phyloP scores from a whole-genome alignment of 1,140 invertebrate species.

The Amyelois transitella region DNA sequence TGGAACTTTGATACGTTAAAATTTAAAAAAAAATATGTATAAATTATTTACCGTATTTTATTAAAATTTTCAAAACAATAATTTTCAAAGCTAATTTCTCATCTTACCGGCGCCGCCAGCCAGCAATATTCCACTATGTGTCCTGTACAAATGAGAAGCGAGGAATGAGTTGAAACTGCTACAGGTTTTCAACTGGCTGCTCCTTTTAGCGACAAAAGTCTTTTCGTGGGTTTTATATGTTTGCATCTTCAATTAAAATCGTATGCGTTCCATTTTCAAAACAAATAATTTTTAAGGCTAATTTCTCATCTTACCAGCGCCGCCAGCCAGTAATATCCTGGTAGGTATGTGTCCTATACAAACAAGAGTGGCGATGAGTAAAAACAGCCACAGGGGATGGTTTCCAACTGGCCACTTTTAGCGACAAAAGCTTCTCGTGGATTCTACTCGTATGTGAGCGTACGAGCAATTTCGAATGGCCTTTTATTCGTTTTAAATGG shows the following conservation, averaged over 20 bases:
- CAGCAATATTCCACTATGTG: too few relatives aligned
- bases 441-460: neutral
- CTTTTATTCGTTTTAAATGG: neutral
- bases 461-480: neutral
- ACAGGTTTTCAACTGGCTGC: too few relatives aligned
- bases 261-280: neutral
- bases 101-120: too few relatives aligned
- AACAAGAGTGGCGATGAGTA: constrained; percentile 14
- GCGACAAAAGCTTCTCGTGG: neutral
- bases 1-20: too few relatives aligned
- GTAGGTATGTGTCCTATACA: constrained; percentile 13
- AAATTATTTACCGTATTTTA: too few relatives aligned
- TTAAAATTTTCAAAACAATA: too few relatives aligned
- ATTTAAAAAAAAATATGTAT: too few relatives aligned
- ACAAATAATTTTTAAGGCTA: constrained; percentile 3
- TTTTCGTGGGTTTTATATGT: too few relatives aligned
- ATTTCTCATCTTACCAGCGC: constrained; percentile 2
- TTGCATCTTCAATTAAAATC: neutral
- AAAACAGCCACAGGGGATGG: constrained; percentile 12
- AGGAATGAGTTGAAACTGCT: too few relatives aligned
- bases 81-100: too few relatives aligned
- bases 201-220: too few relatives aligned
- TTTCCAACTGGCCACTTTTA: neutral
- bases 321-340: constrained; percentile 29
- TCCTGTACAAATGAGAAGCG: too few relatives aligned